Conservation (phyloP, 2,888 invertebrate genomes). For the Muschampia plurimacula region DNA sequence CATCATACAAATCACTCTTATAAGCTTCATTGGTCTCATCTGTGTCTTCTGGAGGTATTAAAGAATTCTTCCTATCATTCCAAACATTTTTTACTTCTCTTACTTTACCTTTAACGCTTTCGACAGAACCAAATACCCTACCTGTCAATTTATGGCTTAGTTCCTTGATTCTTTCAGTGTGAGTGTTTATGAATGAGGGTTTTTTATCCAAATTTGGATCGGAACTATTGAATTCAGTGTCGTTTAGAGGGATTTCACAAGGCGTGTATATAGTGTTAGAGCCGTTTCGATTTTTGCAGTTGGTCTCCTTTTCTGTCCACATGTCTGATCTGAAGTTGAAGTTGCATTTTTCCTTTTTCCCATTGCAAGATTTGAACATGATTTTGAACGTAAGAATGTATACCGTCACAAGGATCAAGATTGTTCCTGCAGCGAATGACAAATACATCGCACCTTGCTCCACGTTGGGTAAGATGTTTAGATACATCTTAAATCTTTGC, state of each 20-base stretch:
- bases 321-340: constrained; percentile 55
- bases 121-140: constrained; percentile 70
- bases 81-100: constrained; percentile 51
- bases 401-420: constrained; percentile 81
- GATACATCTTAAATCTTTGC: constrained; percentile 89
- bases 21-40: constrained; percentile 58
- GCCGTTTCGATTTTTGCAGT: constrained; percentile 37
- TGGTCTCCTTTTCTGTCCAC: constrained; percentile 56
- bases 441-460: constrained; percentile 85
- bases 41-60: constrained; percentile 53
- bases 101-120: constrained; percentile 63
- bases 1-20: constrained; percentile 59
- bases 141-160: constrained; percentile 64
- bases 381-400: constrained; percentile 76
- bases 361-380: constrained; percentile 70
- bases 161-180: constrained; percentile 65
- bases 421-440: constrained; percentile 78
- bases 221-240: constrained; percentile 60
- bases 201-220: constrained; percentile 53
- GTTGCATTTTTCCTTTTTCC: constrained; percentile 55
- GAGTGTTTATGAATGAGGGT: constrained; percentile 53
- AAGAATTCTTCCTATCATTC: constrained; percentile 59
- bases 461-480: constrained; percentile 89
- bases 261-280: constrained; percentile 64
- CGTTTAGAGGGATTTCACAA: constrained; percentile 72